phyloP scores from a whole-genome alignment of 2,888 invertebrate species.

The Anthophora plumipes region DNA sequence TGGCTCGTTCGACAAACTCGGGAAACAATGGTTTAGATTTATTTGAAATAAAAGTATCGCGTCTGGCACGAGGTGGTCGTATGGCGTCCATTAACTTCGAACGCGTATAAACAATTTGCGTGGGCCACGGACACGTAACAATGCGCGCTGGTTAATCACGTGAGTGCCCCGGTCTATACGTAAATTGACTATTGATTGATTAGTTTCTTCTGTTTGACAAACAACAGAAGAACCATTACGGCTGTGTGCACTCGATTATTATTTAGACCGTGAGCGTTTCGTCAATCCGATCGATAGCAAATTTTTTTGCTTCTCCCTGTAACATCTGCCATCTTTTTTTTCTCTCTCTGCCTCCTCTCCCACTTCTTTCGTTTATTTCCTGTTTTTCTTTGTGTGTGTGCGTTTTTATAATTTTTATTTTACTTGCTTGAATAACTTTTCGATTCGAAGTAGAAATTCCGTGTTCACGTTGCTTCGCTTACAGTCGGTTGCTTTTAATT shows the following conservation, averaged over 20 bases:
- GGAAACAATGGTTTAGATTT: conserved; percentile 52
- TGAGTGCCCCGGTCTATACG: conserved; percentile 54
- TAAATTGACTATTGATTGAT: conserved; percentile 74
- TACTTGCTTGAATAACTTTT: too few relatives aligned
- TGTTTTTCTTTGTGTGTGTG: background rate
- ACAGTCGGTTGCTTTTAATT: conserved; percentile 20
- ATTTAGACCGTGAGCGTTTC: conserved; percentile 42
- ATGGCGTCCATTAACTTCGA: conserved; percentile 47
- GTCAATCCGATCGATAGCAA: conserved; percentile 33
- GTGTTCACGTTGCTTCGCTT: too few relatives aligned
- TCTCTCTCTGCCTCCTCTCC: background rate
- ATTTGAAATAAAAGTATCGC: conserved; percentile 52
- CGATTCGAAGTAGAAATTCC: too few relatives aligned
- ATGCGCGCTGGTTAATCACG: conserved; percentile 53
- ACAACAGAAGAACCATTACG: conserved; percentile 54
- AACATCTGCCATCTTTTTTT: background rate
- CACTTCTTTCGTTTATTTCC: too few relatives aligned
- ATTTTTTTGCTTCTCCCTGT: background rate
- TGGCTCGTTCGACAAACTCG: background rate
- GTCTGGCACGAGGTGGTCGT: background rate
- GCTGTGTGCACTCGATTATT: conserved; percentile 41
- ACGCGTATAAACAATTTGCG: conserved; percentile 56
- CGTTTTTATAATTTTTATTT: too few relatives aligned
- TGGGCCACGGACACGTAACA: conserved; percentile 45
- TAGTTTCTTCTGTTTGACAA: conserved; percentile 60